phyloP scores from a whole-genome alignment of 2,888 invertebrate species.

The Branchipolynoe longqiensis region DNA sequence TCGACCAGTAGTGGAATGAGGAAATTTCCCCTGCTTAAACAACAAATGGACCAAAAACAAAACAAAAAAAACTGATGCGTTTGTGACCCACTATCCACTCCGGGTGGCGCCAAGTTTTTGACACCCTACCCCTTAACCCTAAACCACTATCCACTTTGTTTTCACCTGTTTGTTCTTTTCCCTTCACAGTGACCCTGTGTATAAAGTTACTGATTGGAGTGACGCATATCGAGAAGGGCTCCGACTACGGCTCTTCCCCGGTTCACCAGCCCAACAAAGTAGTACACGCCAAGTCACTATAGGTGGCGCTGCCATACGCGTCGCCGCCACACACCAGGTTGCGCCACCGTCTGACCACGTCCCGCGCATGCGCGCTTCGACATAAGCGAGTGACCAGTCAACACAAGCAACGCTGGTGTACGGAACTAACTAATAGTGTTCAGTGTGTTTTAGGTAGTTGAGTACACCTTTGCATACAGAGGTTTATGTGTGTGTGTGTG shows the following conservation, averaged over 20 bases:
- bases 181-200: conserved; percentile 70
- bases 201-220: conserved; percentile 76
- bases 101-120: not conserved
- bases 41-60: not conserved
- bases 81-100: not conserved
- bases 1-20: too few relatives aligned
- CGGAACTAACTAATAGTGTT: too few relatives aligned
- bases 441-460: too few relatives aligned
- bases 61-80: not conserved
- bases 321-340: too few relatives aligned
- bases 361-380: too few relatives aligned
- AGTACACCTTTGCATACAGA: too few relatives aligned
- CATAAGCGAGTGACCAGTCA: too few relatives aligned
- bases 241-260: conserved; percentile 72
- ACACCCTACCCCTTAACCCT: not conserved
- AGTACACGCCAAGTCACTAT: not conserved
- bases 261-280: not conserved
- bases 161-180: not conserved
- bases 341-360: too few relatives aligned
- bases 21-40: too few relatives aligned
- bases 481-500: too few relatives aligned
- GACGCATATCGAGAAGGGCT: conserved; percentile 76
- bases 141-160: not conserved
- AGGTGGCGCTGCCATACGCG: conserved; percentile 1
- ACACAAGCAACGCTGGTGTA: too few relatives aligned